Base-by-base conservation (phyloP, 2,888 invertebrate species). In the Eilema sororculum region DNA sequence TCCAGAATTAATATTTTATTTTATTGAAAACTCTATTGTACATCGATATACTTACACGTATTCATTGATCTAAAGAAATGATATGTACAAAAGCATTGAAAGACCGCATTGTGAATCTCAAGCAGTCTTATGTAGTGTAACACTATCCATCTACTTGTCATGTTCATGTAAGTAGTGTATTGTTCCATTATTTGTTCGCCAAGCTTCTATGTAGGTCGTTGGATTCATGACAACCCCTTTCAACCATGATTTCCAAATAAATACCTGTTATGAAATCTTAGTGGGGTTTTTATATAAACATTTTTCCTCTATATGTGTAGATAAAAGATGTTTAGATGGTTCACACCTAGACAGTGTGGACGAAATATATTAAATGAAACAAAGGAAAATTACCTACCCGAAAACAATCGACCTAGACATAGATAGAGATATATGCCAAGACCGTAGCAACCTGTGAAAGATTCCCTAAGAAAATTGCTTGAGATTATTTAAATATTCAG, bases 31-130 rank as follows among this genome's bases (percentile, higher is more conserved):
- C 41, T 16, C 46, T 20, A 46, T 20, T 46, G 13, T 16, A 16
- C 16, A 16, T 41, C 13, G 1, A 20, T n/a, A n/a, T n/a, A n/a
- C n/a, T n/a, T n/a, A n/a, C n/a, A 52, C 52, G 52, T 52, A 20
- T 20, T n/a, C 52, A 0, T 52, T 52, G 52, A 52, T n/a, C 52
- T 6, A 9, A 52, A 52, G n/a, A 8, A 20, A 1, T 52, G 8
- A 52, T 52, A 52, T 20, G 46, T 46, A 46, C 20, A 52, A 52
- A 46, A n/a, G n/a, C n/a, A n/a, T 20, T 52, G 52, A 52, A 46
- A 52, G 52, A 52, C n/a, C 52, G n/a, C 52, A 52, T 52, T 52
- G 52, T 52, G 20, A 52, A 52, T 52, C 52, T 52, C 52, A 52
- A 52, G 52, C n/a, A 52, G 52, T 52, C 52, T n/a, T 52, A 20